phyloP scores from a whole-genome alignment of 1,140 invertebrate species.

The Tyrophagus putrescentiae region DNA sequence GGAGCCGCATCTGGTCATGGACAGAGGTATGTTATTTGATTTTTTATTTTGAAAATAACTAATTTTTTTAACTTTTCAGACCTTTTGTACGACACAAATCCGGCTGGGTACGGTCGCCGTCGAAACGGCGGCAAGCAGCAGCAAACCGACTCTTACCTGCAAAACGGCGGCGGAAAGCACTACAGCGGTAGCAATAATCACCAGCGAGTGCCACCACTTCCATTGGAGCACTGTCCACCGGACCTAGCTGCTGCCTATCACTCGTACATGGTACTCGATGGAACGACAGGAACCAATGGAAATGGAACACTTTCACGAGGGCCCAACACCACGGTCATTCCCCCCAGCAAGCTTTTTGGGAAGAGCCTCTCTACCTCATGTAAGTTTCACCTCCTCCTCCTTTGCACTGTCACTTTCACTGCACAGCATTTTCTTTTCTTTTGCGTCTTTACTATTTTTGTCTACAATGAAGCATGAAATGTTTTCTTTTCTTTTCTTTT shows the following conservation, averaged over 20 bases:
- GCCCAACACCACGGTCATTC: not conserved
- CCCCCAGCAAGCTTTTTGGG: conserved; percentile 8
- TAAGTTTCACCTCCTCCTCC: too few relatives aligned
- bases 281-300: not conserved
- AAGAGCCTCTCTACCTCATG: conserved; percentile 8
- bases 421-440: not conserved
- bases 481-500: too few relatives aligned
- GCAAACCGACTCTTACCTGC: not conserved
- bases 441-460: not conserved
- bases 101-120: too few relatives aligned
- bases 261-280: not conserved
- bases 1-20: not conserved
- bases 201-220: not conserved
- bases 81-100: too few relatives aligned
- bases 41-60: not conserved
- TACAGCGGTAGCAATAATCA: too few relatives aligned
- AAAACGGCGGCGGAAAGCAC: not conserved
- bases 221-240: not conserved
- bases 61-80: too few relatives aligned
- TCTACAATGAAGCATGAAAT: not conserved
- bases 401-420: not conserved
- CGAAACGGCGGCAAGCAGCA: not conserved
- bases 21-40: not conserved
- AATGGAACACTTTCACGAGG: not conserved
- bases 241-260: not conserved